These are phyloP conservation scores for Cyprinodon tularosa DNA, from an alignment of 2,113 vertebrate genomes.

Conservation along the genomic window DNA sequence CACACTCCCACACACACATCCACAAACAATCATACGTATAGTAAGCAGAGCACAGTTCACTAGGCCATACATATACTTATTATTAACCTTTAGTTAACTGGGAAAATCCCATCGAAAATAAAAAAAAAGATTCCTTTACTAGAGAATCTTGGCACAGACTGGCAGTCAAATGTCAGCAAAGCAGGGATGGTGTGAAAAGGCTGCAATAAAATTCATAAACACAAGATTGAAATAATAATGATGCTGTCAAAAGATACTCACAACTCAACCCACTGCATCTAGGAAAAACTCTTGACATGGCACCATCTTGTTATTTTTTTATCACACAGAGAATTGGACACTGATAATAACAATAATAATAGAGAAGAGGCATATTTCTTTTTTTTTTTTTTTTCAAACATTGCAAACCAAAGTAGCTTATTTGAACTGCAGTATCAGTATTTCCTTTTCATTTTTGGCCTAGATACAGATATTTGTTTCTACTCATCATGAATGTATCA, in stretches of 20 bases:
- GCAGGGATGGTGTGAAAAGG: slow-evolving; percentile 8
- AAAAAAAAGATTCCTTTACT: too few species aligned
- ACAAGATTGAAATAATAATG: slow-evolving; percentile 66
- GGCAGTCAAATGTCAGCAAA: neutral
- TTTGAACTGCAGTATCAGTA: slow-evolving; percentile 24
- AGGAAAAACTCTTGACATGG: slow-evolving; percentile 19
- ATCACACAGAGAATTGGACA: slow-evolving; percentile 2
- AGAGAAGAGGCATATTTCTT: neutral
- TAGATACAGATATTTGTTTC: slow-evolving; percentile 2
- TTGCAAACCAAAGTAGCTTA: neutral
- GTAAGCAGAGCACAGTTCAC: neutral
- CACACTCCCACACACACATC: neutral
- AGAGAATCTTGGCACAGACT: too few species aligned
- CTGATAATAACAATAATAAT: slow-evolving; percentile 11
- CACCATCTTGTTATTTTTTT: slow-evolving; percentile 21
- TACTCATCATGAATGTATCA: slow-evolving; percentile 24
- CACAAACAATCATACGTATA: neutral
- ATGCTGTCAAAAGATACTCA: slow-evolving; percentile 39
- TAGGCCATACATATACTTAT: neutral
- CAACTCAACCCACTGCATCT: slow-evolving; percentile 29
- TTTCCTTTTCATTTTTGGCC: slow-evolving; percentile 14
- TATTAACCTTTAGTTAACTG: too few species aligned
- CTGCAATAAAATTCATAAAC: slow-evolving; percentile 58
- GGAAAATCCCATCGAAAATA: too few species aligned
- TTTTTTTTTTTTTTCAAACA: slow-evolving; percentile 5